phyloP scores from a whole-genome alignment of 2,797 vertebrate genomes.

The Xerus rutilus region DNA sequence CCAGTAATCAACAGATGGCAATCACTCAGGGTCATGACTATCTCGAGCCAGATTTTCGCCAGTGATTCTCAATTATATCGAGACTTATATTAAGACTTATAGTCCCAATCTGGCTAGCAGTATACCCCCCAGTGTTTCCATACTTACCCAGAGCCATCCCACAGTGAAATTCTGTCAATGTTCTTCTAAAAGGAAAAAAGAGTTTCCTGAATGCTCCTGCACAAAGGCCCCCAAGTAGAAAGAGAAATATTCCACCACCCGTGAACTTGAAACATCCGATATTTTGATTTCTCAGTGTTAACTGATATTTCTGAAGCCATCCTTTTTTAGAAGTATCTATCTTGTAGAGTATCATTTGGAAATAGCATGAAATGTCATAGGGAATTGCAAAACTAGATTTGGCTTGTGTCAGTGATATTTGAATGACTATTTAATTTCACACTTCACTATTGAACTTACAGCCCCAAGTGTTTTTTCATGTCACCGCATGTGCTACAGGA shows the following conservation, averaged over 20 bases:
- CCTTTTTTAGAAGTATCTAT: not conserved
- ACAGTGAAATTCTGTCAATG: not conserved
- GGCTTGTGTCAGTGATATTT: not conserved
- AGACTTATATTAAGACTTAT: not conserved
- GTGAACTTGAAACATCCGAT: not conserved
- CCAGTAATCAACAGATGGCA: constrained; percentile 83
- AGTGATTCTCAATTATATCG: constrained; percentile 23
- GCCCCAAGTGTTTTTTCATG: not conserved
- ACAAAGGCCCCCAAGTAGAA: not conserved
- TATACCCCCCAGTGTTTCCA: not conserved
- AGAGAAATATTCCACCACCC: not conserved
- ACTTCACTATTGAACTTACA: constrained; percentile 3
- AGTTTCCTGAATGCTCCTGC: not conserved
- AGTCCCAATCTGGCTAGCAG: constrained; percentile 50
- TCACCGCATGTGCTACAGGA: not conserved
- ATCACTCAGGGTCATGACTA: constrained; percentile 73
- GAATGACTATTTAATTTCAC: constrained; percentile 47
- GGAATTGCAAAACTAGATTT: constrained; percentile 45
- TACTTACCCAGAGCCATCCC: not conserved
- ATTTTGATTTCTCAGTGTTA: constrained; percentile 43
- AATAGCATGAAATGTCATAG: constrained; percentile 20
- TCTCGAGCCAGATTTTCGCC: constrained; percentile 59
- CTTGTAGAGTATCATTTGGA: not conserved
- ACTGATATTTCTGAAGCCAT: constrained; percentile 17
- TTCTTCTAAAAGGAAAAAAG: not conserved